Conservation (phyloP, 2,797 vertebrate species). For the Amphiprion clarkii region DNA sequence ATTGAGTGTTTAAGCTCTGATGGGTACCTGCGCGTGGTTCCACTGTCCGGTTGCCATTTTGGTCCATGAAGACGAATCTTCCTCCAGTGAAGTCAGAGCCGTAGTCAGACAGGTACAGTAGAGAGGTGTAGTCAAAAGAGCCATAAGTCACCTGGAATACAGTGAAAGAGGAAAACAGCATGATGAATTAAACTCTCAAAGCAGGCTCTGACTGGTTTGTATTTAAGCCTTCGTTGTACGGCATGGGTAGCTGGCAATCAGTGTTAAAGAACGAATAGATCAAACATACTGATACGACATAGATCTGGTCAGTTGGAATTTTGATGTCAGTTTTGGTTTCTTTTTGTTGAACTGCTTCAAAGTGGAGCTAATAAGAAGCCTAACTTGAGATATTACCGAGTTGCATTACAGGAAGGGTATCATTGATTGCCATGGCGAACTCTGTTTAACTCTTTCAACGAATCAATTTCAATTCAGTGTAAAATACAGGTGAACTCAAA, state of each 20-base stretch:
- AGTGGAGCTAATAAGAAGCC: background rate
- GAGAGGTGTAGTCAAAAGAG: slow-evolving; percentile 96
- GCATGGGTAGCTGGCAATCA: background rate
- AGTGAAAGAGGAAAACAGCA: background rate
- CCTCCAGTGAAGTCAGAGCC: slow-evolving; percentile 92
- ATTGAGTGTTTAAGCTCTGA: background rate
- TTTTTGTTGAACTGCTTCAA: background rate
- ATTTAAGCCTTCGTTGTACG: background rate
- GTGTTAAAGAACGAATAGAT: background rate
- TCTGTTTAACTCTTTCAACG: too few species aligned
- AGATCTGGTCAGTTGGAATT: background rate
- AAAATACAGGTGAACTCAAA: too few species aligned
- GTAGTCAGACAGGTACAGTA: slow-evolving; percentile 96
- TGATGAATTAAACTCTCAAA: background rate
- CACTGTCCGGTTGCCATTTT: slow-evolving; percentile 89
- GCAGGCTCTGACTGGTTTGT: background rate
- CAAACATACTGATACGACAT: background rate
- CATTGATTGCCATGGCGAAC: too few species aligned
- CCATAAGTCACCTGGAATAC: slow-evolving; percentile 92
- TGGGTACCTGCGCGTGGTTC: slow-evolving; percentile 86
- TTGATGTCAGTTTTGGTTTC: background rate
- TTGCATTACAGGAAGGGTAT: too few species aligned
- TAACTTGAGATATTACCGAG: too few species aligned
- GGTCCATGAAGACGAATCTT: slow-evolving; percentile 94
- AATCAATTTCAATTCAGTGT: too few species aligned